Evolutionary conservation across 2,888 invertebrate species (phyloP).

Genomic region (Philhelius pedissequus): DNA sequence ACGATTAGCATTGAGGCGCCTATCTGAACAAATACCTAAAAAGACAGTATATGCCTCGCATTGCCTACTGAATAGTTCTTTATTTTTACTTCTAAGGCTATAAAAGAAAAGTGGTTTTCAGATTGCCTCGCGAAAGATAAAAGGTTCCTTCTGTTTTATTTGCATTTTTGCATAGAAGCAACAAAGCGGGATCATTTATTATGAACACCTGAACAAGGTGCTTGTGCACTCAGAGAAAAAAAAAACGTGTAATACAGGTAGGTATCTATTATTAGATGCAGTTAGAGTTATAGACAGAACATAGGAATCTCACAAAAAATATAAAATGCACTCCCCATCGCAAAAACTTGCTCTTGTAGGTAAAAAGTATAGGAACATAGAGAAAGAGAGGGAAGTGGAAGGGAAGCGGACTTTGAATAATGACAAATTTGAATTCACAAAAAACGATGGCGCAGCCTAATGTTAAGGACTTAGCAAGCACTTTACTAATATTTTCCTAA

Average conservation of each 20-base stretch:
- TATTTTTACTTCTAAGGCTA: conserved; percentile 3
- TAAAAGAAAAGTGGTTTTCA: conserved; percentile 10
- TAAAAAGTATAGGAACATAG: too few species aligned
- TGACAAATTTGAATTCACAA: too few species aligned
- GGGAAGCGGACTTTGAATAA: too few species aligned
- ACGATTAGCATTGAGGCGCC: neutral
- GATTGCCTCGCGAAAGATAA: neutral
- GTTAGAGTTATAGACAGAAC: neutral
- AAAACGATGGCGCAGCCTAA: too few species aligned
- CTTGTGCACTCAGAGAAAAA: neutral
- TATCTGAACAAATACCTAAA: neutral
- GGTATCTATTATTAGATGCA: neutral
- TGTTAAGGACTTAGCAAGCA: too few species aligned
- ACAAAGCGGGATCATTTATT: conserved; percentile 22
- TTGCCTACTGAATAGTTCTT: neutral
- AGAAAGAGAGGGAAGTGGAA: too few species aligned
- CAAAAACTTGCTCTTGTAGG: too few species aligned
- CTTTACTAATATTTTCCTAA: too few species aligned
- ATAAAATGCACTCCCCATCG: too few species aligned
- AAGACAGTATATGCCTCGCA: neutral
- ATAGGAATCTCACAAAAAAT: too few species aligned
- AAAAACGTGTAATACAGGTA: neutral
- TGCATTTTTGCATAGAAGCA: neutral
- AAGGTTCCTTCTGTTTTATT: neutral
- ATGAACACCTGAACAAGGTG: conserved; percentile 30